Conservation (phyloP, 2,113 vertebrate species). For the Piprites chloris region DNA sequence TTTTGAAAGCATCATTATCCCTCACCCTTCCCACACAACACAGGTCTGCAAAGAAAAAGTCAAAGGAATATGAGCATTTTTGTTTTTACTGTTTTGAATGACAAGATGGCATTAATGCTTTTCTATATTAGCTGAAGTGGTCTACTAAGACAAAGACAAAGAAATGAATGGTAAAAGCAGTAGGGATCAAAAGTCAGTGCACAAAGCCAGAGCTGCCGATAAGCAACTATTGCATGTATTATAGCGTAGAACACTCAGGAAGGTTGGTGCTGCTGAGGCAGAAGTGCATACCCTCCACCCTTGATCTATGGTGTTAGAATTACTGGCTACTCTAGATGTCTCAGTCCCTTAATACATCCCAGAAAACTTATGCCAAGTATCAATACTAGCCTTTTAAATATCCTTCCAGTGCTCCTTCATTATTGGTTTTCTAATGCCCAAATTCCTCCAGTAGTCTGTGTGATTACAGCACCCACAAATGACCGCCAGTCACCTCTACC, state of each 20-base stretch:
- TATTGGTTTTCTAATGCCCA: neutral
- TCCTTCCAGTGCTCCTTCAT: neutral
- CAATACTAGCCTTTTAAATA: neutral
- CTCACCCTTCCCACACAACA: neutral
- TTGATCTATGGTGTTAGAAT: neutral
- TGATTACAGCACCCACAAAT: neutral
- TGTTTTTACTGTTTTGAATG: neutral
- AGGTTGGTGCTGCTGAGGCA: neutral
- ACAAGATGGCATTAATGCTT: neutral
- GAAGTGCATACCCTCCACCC: neutral
- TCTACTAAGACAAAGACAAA: neutral
- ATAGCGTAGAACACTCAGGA: neutral
- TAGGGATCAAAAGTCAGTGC: neutral
- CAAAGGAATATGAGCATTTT: rapidly evolving
- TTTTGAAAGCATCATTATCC: neutral
- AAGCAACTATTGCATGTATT: neutral
- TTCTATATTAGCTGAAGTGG: neutral
- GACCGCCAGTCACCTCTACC: neutral
- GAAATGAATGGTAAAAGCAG: neutral
- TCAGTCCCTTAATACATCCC: neutral
- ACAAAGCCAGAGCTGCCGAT: neutral
- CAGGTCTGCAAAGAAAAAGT: neutral
- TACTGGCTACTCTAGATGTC: neutral
- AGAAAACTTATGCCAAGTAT: neutral
- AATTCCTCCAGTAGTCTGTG: neutral